A percentile compares a stretch with the other conserved stretches of the same genome.
These are phyloP conservation scores for Rhinichthys klamathensis DNA, from an alignment of 2,113 vertebrate genomes.

Conservation along the genomic window DNA sequence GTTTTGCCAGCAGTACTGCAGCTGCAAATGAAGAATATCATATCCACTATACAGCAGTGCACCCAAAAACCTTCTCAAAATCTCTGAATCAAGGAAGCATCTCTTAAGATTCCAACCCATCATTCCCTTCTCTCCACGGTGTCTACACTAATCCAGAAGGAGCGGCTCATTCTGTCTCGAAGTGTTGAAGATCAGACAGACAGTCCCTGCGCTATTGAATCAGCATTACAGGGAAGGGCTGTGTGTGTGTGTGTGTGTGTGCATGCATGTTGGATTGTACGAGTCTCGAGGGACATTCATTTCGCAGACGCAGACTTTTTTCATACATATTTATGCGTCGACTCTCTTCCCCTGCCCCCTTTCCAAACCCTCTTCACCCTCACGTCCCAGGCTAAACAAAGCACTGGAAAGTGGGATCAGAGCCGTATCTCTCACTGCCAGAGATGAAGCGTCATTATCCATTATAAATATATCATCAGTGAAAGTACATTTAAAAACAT, in stretches of 20 bases:
- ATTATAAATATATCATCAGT: background rate
- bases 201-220: slow-evolving; percentile 3
- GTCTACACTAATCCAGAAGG: background rate
- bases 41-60: too few relatives aligned
- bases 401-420: slow-evolving; percentile 1
- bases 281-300: background rate
- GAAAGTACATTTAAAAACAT: background rate
- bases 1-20: too few relatives aligned
- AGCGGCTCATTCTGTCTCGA: background rate
- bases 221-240: background rate
- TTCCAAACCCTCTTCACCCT: slow-evolving; percentile 9
- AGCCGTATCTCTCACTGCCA: slow-evolving; percentile 19
- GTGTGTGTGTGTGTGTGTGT: background rate
- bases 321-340: slow-evolving; percentile 56
- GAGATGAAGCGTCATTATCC: background rate
- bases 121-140: background rate
- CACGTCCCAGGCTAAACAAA: slow-evolving; percentile 40
- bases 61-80: too few relatives aligned
- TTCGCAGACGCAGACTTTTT: slow-evolving; percentile 14
- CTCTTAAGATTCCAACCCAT: background rate
- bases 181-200: slow-evolving; percentile 8
- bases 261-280: slow-evolving; percentile 10
- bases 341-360: slow-evolving; percentile 18
- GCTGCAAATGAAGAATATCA: too few relatives aligned
- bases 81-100: background rate